Conservation (phyloP, 1,140 invertebrate species). For the Drosophila saltans region DNA sequence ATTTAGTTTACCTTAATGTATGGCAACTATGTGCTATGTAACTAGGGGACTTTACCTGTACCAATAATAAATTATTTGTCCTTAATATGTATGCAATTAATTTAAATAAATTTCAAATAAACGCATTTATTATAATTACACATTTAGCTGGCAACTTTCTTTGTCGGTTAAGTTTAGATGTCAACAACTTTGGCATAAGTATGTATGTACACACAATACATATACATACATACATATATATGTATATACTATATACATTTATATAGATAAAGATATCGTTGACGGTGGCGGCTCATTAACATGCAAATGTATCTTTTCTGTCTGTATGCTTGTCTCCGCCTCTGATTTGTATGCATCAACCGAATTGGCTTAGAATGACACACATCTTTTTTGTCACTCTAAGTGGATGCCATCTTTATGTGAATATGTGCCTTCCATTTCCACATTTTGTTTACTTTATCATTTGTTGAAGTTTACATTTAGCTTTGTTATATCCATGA, state of each 20-base stretch:
- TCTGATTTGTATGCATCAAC: constrained; percentile 12
- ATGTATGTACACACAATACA: neutral
- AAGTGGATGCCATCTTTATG: neutral
- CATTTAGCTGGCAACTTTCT: neutral
- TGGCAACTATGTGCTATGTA: neutral
- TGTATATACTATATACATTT: neutral
- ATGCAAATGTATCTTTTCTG: constrained; percentile 33
- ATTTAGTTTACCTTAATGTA: neutral
- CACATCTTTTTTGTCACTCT: constrained; percentile 4
- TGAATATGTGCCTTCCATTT: constrained; percentile 9
- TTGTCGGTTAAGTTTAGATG: neutral
- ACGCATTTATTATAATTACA: neutral
- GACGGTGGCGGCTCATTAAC: constrained; percentile 41
- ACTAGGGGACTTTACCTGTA: neutral
- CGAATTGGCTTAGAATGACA: constrained; percentile 35
- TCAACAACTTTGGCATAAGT: neutral
- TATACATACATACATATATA: neutral
- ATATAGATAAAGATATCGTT: constrained; percentile 14
- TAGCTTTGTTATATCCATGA: constrained; percentile 26
- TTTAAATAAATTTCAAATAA: neutral
- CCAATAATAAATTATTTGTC: neutral
- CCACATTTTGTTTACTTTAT: constrained; percentile 31
- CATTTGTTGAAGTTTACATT: constrained; percentile 35
- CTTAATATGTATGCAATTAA: neutral
- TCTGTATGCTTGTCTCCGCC: neutral